Conservation (phyloP, 2,888 invertebrate genomes). For the Dicyrtoma fusca region DNA sequence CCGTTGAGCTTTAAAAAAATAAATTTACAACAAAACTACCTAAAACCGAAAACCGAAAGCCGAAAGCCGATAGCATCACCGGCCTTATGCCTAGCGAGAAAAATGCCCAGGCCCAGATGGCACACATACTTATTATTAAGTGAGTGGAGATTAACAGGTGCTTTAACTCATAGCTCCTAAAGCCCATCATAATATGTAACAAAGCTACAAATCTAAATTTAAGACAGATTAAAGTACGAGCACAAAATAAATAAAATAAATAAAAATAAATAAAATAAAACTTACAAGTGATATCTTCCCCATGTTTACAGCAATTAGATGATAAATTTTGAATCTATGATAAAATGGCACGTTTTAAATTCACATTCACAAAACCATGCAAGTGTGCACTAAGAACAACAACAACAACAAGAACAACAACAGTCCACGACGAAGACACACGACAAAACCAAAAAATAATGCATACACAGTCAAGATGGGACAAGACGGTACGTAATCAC, state of each 20-base stretch:
- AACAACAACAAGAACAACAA: background rate
- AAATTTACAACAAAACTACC: too few species aligned
- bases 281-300: conserved; percentile 24
- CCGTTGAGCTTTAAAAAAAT: too few species aligned
- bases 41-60: too few species aligned
- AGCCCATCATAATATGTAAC: too few species aligned
- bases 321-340: conserved; percentile 5
- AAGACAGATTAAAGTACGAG: background rate
- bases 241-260: conserved; percentile 1
- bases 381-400: too few species aligned
- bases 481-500: conserved; percentile 2
- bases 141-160: too few species aligned
- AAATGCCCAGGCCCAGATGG: too few species aligned
- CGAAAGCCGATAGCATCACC: too few species aligned
- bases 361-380: background rate
- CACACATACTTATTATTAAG: too few species aligned
- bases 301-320: background rate
- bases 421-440: background rate
- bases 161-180: too few species aligned
- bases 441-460: background rate
- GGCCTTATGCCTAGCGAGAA: too few species aligned
- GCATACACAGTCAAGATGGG: background rate
- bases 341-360: conserved; percentile 15
- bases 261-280: conserved; percentile 3
- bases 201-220: background rate